Conservation (phyloP, 2,797 vertebrate genomes). For the Avahi laniger region DNA sequence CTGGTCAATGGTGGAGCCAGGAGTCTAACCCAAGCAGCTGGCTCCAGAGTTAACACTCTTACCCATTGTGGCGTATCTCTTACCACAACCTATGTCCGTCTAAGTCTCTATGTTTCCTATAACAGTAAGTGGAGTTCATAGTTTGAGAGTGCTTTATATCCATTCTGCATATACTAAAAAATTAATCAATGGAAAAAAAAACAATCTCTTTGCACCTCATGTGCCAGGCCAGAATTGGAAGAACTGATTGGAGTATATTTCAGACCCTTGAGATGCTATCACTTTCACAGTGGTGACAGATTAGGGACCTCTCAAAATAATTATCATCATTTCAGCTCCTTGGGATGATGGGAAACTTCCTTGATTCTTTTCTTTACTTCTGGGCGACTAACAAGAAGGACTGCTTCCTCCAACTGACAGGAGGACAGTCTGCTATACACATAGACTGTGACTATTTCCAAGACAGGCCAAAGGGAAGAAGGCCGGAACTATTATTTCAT, state of each 20-base stretch:
- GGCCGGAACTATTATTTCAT: neutral
- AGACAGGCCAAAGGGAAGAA: neutral
- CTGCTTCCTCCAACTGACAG: neutral
- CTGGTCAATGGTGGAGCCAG: neutral
- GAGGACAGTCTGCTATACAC: neutral
- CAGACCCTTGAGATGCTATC: neutral
- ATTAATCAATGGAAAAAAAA: neutral
- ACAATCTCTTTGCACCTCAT: neutral
- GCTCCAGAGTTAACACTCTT: neutral
- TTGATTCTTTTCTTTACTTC: neutral
- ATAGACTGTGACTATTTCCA: neutral
- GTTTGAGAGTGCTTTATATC: slow-evolving; percentile 6
- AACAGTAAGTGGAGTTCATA: neutral
- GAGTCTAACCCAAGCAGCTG: neutral
- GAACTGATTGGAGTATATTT: neutral
- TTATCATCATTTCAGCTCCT: neutral
- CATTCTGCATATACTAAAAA: slow-evolving; percentile 8
- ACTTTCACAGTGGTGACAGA: neutral
- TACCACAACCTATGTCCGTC: neutral
- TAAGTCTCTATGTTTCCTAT: neutral
- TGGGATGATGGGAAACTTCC: neutral
- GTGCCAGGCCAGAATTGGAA: neutral
- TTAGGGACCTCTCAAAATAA: neutral
- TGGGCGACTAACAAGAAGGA: neutral
- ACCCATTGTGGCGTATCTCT: neutral